These are phyloP conservation scores for Callaeas wilsoni DNA, from an alignment of 2,113 vertebrate genomes.

Conservation along the genomic window DNA sequence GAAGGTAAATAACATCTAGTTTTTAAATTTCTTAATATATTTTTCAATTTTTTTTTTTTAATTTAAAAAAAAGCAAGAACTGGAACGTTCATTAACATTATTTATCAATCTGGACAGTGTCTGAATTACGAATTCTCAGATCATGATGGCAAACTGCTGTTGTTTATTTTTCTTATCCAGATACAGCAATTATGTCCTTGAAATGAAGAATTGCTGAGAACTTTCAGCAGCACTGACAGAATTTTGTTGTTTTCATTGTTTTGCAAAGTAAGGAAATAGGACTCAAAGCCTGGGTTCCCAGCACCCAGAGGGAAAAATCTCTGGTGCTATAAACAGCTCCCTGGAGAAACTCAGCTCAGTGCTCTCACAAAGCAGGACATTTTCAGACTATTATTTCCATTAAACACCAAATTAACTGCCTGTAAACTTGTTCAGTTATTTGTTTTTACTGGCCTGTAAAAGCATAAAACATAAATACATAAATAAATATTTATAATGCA, in stretches of 20 bases:
- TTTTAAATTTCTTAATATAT: not conserved
- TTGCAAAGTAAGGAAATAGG: not conserved
- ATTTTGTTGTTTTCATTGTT: not conserved
- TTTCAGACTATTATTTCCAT: constrained; percentile 52
- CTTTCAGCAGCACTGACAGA: not conserved
- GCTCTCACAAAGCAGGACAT: constrained; percentile 4
- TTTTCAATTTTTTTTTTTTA: no score
- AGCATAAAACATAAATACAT: constrained; percentile 61
- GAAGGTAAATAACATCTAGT: not conserved
- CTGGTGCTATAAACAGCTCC: not conserved
- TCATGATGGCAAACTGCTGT: not conserved
- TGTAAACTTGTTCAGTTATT: constrained; percentile 60
- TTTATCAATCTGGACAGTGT: not conserved
- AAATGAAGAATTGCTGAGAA: not conserved
- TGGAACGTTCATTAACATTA: not conserved
- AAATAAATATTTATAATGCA: constrained; percentile 70
- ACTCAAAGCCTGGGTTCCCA: not conserved
- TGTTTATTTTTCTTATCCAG: not conserved
- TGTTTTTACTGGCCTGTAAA: constrained; percentile 60
- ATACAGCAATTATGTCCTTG: not conserved
- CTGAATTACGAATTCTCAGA: not conserved
- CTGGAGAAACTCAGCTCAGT: not conserved
- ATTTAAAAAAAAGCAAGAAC: rapidly evolving
- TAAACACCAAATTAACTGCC: constrained; percentile 58
- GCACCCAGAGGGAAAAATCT: not conserved